Evolutionary conservation across 2,888 invertebrate genomes (phyloP).

Genomic region (Clistopyga incitator): DNA sequence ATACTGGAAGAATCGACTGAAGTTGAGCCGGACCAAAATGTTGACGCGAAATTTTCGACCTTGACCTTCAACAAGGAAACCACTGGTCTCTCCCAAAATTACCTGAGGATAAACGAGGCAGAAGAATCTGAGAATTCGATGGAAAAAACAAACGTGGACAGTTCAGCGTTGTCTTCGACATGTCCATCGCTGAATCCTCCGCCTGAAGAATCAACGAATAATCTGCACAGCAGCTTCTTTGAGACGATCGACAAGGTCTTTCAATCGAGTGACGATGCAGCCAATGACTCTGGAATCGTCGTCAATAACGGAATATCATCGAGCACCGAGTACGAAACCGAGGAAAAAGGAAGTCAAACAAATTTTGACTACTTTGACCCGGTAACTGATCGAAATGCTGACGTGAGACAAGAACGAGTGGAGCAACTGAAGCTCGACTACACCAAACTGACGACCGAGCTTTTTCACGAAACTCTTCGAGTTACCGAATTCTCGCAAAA

Average conservation of each 20-base stretch:
- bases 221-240: constrained; percentile 59
- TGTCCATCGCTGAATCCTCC: constrained; percentile 26
- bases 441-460: constrained; percentile 68
- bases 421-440: constrained; percentile 73
- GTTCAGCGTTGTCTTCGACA: constrained; percentile 20
- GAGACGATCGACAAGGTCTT: constrained; percentile 53
- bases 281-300: constrained; percentile 79
- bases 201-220: constrained; percentile 34
- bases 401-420: constrained; percentile 65
- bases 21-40: constrained; percentile 30
- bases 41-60: constrained; percentile 58
- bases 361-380: constrained; percentile 24
- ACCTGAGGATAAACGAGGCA: constrained; percentile 46
- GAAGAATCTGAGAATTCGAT: constrained; percentile 56
- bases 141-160: constrained; percentile 18
- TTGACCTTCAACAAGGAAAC: constrained; percentile 42
- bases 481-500: constrained; percentile 72
- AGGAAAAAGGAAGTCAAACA: constrained; percentile 69
- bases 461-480: constrained; percentile 64
- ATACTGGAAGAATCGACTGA: constrained; percentile 32
- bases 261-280: constrained; percentile 70
- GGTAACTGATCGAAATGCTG: constrained; percentile 35
- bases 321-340: constrained; percentile 60
- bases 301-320: constrained; percentile 44
- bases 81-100: constrained; percentile 18